A percentile compares a stretch with the other conserved stretches of the same genome.
Evolutionary conservation across 2,888 invertebrate genomes (phyloP).

Genomic region (Leptopilina drosophilae): DNA sequence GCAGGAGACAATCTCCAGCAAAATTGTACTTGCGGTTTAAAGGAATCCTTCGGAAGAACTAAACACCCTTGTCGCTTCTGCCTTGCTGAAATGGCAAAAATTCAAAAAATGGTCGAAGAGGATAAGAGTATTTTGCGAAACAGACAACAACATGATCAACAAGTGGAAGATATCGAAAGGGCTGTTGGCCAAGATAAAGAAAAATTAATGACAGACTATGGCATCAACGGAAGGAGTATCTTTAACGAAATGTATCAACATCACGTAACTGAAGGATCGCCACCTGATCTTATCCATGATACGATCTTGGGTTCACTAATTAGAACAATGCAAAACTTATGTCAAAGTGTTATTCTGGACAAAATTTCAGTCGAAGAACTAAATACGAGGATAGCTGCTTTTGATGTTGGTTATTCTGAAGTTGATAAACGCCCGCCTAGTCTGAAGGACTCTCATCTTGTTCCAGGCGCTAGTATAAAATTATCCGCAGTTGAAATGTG

Average conservation of each 20-base stretch:
- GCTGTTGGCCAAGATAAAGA: neutral
- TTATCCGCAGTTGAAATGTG: neutral
- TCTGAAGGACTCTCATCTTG: neutral
- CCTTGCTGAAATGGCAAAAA: neutral
- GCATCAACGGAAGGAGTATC: neutral
- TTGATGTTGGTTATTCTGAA: neutral
- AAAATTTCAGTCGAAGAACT: too few relatives aligned
- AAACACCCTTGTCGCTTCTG: neutral
- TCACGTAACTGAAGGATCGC: neutral
- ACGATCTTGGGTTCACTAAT: too few relatives aligned
- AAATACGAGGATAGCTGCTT: neutral
- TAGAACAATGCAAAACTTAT: too few relatives aligned
- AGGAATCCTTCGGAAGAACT: neutral
- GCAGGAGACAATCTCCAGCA: neutral
- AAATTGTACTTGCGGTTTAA: neutral
- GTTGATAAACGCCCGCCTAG: neutral
- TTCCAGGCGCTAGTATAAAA: neutral
- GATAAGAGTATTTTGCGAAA: neutral
- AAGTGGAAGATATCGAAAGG: neutral
- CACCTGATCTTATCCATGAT: neutral
- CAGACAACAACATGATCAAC: neutral
- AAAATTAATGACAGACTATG: neutral
- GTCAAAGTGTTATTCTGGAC: too few relatives aligned
- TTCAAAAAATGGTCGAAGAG: too few relatives aligned
- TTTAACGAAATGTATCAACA: neutral